phyloP scores from a whole-genome alignment of 2,888 invertebrate species.

The Imbricaverruca yamaguchii region DNA sequence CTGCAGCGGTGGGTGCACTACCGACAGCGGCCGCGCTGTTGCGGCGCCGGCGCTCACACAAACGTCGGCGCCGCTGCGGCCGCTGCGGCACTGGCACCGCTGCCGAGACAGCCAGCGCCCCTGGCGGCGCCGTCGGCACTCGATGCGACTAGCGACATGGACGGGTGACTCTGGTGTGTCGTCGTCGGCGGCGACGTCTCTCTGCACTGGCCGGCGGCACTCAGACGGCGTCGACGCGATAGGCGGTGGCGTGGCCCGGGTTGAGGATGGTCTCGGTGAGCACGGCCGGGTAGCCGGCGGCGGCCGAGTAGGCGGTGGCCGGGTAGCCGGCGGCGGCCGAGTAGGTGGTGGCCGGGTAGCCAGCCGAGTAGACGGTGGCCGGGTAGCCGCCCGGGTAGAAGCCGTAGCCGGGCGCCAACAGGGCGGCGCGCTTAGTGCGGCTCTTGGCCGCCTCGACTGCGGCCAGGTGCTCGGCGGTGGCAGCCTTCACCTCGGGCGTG shows the following conservation, averaged over 20 bases:
- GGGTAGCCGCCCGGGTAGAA: constrained; percentile 42
- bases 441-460: constrained; percentile 40
- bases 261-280: constrained; percentile 17
- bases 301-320: constrained; percentile 29
- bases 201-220: background rate
- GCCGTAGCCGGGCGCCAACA: constrained; percentile 37
- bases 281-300: constrained; percentile 40
- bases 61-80: background rate
- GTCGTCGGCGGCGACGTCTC: no score
- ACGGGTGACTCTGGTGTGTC: background rate
- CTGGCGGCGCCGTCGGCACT: no score
- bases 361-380: background rate
- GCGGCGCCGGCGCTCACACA: constrained; percentile 16
- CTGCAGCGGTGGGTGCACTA: background rate
- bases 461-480: constrained; percentile 37
- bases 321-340: constrained; percentile 34
- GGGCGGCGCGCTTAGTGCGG: background rate
- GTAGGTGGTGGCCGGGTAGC: constrained; percentile 40
- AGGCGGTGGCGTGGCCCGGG: constrained; percentile 14
- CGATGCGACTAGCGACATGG: background rate
- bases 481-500: constrained; percentile 23
- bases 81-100: background rate
- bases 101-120: background rate
- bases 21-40: background rate
- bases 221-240: constrained; percentile 12